A percentile compares a stretch with the other conserved stretches of the same genome.
phyloP scores from a whole-genome alignment of 2,113 vertebrate genomes.

The Psophia crepitans region DNA sequence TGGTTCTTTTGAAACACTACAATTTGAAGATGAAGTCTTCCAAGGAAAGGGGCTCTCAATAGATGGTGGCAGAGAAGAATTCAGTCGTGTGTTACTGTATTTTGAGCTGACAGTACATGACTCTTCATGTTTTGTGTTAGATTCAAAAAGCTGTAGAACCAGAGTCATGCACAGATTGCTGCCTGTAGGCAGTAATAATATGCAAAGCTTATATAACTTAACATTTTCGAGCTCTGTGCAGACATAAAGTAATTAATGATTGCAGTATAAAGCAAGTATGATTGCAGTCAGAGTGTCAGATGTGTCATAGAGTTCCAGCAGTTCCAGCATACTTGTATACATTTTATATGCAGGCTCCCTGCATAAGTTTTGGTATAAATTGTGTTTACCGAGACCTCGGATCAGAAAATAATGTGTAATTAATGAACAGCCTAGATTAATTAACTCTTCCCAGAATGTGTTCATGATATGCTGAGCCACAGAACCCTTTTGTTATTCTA shows the following conservation, averaged over 20 bases:
- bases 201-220: conserved; percentile 8
- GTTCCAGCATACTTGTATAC: not conserved
- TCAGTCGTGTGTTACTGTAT: not conserved
- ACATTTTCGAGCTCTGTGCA: not conserved
- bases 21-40: not conserved
- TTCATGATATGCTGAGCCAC: not conserved
- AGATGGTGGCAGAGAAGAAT: not conserved
- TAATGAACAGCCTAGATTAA: not conserved
- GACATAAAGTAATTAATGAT: not conserved
- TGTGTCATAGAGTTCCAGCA: not conserved
- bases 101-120: conserved; percentile 5
- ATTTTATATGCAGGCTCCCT: not conserved
- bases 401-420: not conserved
- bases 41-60: not conserved
- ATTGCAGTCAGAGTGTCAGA: not conserved
- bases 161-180: not conserved
- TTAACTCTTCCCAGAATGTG: not conserved
- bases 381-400: not conserved
- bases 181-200: conserved; percentile 15
- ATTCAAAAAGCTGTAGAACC: not conserved
- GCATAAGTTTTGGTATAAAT: not conserved
- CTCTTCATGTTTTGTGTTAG: not conserved
- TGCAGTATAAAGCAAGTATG: not conserved
- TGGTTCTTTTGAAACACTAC: not conserved
- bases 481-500: not conserved